Percentiles rank a stretch among this genome's conserved stretches.
phyloP scores from a whole-genome alignment of 2,113 vertebrate genomes.

The Dromiciops gliroides region DNA sequence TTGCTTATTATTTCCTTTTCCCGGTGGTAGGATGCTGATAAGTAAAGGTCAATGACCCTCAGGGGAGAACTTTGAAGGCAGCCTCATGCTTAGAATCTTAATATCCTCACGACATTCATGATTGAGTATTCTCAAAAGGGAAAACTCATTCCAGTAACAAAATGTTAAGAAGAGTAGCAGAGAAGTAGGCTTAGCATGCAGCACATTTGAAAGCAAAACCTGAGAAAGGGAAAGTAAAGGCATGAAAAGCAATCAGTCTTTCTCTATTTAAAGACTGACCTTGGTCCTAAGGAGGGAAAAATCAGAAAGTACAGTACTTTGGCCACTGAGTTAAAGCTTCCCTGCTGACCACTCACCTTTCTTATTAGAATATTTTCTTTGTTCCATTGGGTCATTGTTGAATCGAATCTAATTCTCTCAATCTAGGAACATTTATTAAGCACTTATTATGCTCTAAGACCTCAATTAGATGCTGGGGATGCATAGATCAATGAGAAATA shows the following conservation, averaged over 20 bases:
- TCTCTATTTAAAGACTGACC: constrained; percentile 34
- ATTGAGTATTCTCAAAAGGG: constrained; percentile 12
- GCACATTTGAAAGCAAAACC: constrained; percentile 19
- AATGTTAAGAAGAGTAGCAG: not conserved
- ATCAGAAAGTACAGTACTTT: constrained; percentile 14
- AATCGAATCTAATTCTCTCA: constrained; percentile 53
- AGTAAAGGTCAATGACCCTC: not conserved
- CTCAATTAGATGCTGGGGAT: not conserved
- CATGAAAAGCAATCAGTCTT: constrained; percentile 38
- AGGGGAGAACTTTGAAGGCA: not conserved
- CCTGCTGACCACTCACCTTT: constrained; percentile 43
- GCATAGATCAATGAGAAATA: not conserved
- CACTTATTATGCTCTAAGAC: not conserved
- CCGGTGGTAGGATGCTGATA: not conserved
- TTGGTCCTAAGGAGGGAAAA: constrained; percentile 5
- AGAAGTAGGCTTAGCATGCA: constrained; percentile 9
- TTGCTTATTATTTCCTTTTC: not conserved
- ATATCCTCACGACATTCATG: not conserved
- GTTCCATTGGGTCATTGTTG: constrained; percentile 3
- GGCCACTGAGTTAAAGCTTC: not conserved
- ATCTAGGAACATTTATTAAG: not conserved
- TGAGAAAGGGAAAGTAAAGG: not conserved
- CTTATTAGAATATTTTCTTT: constrained; percentile 60
- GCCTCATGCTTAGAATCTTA: not conserved
- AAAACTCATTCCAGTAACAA: constrained; percentile 30